Base-by-base conservation (phyloP, 1,140 invertebrate genomes). In the Leptinotarsa defecta region DNA sequence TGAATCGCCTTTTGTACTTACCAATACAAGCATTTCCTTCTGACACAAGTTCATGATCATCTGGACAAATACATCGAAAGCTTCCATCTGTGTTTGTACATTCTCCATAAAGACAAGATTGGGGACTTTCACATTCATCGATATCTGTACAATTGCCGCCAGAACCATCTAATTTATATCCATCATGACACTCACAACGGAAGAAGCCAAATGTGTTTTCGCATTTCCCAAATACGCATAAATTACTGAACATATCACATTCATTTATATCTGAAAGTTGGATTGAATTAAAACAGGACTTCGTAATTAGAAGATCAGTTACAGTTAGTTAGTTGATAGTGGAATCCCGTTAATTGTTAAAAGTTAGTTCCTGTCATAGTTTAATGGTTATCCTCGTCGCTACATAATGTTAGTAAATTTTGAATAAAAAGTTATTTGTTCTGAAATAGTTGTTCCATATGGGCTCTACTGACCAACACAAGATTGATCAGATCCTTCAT, bases 121-220 rank as follows among this genome's bases (percentile, higher is more conserved):
- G 83, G 22, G 85, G 84, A 73, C 84, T 86, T 74, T 92, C 86
- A 86, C 95, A 96, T 82, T 96, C 94, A 83, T 95, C 93, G 19
- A 94, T 89, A 81, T 96, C 94, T 62, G 89, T 87, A 79, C 93
- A 94, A 69, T 85, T 83, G 17, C 84, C 85, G 3, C 92, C 92
- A 13, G 91, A 91, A 13, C 90, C 86, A 81, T 95, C 94, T 2
- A 95, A 87, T 81, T 94, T 92, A 85, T 93, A 96, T 0, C 95
- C 95, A 81, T 93, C 92, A 83, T 94, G 89, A 83, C 95, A 96
- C 76, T 93, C 91, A 84, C 94, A 96, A 64, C 91, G 89, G 85
- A 96, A 96, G 90, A 95, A 95, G 17, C 95, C 95, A 84, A 94
- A 93, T 3, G 93, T 91, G 84, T 97, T 97, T 81, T 95, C 93